A percentile compares a stretch with the other conserved stretches of the same genome.
Evolutionary conservation across 2,797 vertebrate genomes (phyloP).

Genomic region (Pseudochirops corinnae): DNA sequence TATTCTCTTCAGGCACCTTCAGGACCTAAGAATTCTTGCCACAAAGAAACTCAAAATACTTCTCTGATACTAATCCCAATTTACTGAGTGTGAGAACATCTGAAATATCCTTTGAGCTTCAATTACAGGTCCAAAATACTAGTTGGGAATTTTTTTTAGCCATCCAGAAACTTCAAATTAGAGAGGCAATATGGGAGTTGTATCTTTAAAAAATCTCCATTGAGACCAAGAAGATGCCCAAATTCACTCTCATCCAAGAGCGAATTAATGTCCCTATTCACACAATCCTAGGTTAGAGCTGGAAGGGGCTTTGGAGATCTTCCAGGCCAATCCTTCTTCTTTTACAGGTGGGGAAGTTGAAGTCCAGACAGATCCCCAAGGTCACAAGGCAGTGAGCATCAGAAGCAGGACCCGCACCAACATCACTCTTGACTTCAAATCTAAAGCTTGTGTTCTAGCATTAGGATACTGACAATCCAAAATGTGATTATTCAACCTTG

Average conservation of each 20-base stretch:
- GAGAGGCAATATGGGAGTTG: constrained; percentile 37
- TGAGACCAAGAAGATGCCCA: constrained; percentile 47
- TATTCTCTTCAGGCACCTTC: constrained; percentile 77
- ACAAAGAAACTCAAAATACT: constrained; percentile 71
- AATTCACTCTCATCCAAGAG: constrained; percentile 48
- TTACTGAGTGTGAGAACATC: constrained; percentile 75
- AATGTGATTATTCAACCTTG: not conserved
- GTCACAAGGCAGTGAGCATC: not conserved
- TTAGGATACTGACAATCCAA: not conserved
- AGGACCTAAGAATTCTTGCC: constrained; percentile 56
- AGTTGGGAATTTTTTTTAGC: constrained; percentile 59
- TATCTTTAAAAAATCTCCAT: constrained; percentile 57
- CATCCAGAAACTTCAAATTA: constrained; percentile 52
- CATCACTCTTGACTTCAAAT: not conserved
- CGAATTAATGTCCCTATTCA: constrained; percentile 45
- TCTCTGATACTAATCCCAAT: constrained; percentile 73
- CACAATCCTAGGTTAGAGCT: not conserved
- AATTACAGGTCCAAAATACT: constrained; percentile 48
- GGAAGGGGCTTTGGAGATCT: not conserved
- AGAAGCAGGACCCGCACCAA: not conserved
- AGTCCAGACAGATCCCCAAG: not conserved
- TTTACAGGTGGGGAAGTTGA: not conserved
- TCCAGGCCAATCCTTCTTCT: not conserved
- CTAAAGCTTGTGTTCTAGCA: not conserved
- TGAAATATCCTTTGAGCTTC: constrained; percentile 64